These are phyloP conservation scores for Nannobrachium achirus DNA, from an alignment of 2,113 vertebrate species.

Conservation along the genomic window DNA sequence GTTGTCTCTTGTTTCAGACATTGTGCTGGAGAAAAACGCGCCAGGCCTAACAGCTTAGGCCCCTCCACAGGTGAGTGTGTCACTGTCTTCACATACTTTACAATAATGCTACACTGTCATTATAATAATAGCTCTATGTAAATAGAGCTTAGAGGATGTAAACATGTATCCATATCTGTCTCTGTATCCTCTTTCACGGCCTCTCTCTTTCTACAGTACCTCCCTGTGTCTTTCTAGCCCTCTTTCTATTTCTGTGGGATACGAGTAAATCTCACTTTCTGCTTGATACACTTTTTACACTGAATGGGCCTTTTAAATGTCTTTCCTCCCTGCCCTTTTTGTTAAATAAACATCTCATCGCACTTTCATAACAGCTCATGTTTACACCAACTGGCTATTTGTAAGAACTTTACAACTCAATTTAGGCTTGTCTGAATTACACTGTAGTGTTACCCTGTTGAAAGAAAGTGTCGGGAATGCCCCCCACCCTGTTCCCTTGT, in stretches of 20 bases:
- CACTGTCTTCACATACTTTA: too few relatives aligned
- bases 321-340: background rate
- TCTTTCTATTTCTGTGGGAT: background rate
- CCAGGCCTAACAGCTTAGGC: slow-evolving; percentile 56
- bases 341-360: slow-evolving; percentile 15
- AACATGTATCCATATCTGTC: too few relatives aligned
- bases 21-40: slow-evolving; percentile 47
- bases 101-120: too few relatives aligned
- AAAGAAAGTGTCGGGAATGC: slow-evolving; percentile 1
- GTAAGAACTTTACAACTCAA: background rate
- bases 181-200: background rate
- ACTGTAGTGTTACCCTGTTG: background rate
- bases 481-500: background rate
- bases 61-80: slow-evolving; percentile 64
- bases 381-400: background rate
- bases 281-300: background rate
- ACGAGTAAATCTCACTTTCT: background rate
- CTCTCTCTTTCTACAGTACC: background rate
- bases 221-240: background rate
- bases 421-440: background rate
- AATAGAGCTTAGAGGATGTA: too few relatives aligned
- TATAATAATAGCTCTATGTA: too few relatives aligned
- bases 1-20: slow-evolving; percentile 66
- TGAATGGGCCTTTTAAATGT: background rate
- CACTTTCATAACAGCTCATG: background rate